Conservation (phyloP, 2,888 invertebrate genomes). For the Thera britannica region DNA sequence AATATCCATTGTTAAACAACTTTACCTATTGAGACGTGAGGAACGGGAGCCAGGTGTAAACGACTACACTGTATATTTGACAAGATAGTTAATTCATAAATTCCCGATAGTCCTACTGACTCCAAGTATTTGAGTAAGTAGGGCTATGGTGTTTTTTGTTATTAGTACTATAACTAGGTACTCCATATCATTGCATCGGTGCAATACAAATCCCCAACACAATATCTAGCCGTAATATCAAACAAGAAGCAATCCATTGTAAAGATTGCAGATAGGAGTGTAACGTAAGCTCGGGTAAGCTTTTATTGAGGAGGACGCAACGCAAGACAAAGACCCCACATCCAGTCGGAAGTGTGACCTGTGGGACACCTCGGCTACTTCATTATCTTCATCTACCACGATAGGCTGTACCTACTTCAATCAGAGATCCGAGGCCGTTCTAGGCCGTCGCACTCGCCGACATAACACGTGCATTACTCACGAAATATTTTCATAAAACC, state of each 20-base stretch:
- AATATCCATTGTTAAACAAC: not conserved
- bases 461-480: slow-evolving; percentile 85
- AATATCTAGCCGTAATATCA: slow-evolving; percentile 51
- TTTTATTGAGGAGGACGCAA: slow-evolving; percentile 57
- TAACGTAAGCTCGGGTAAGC: slow-evolving; percentile 58
- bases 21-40: not conserved
- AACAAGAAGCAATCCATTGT: slow-evolving; percentile 62
- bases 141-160: no score
- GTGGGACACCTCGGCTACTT: slow-evolving; percentile 51
- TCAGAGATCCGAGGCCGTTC: slow-evolving; percentile 78
- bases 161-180: no score
- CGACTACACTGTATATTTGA: no score
- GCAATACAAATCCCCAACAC: slow-evolving; percentile 42
- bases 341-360: slow-evolving; percentile 43
- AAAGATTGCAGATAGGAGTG: slow-evolving; percentile 67
- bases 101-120: not conserved
- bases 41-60: not conserved
- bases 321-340: slow-evolving; percentile 64
- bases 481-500: slow-evolving; percentile 85
- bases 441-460: slow-evolving; percentile 80
- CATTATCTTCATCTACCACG: slow-evolving; percentile 63
- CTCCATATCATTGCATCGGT: slow-evolving; percentile 36
- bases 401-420: slow-evolving; percentile 66
- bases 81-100: not conserved
- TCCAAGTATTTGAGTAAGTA: no score